phyloP scores from a whole-genome alignment of 1,140 invertebrate genomes.

The Oedothorax gibbosus region DNA sequence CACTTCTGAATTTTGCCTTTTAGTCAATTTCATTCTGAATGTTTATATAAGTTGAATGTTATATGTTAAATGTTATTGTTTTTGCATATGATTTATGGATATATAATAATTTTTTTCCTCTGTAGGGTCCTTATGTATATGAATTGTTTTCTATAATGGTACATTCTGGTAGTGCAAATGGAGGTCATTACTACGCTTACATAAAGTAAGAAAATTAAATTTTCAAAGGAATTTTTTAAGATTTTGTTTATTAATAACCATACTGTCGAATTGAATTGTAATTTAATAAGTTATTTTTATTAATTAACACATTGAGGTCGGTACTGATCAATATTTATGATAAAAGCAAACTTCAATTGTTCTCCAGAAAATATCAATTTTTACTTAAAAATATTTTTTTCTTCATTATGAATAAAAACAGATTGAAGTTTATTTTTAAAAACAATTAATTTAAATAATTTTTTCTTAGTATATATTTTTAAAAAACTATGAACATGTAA shows the following conservation, averaged over 20 bases:
- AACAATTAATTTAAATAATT: background rate
- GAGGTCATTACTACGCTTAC: slow-evolving; percentile 94
- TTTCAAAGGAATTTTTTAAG: background rate
- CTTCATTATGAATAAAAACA: no score
- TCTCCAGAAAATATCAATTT: no score
- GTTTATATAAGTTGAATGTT: no score
- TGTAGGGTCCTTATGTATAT: slow-evolving; percentile 81
- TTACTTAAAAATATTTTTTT: no score
- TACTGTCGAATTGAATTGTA: background rate
- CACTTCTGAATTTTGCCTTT: no score
- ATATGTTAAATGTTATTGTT: no score
- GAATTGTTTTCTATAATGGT: slow-evolving; percentile 95
- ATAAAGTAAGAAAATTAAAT: slow-evolving; percentile 77
- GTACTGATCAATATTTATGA: no score
- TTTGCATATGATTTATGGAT: no score
- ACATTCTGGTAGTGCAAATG: slow-evolving; percentile 90
- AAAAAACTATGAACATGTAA: background rate
- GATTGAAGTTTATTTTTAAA: background rate
- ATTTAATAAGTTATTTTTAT: no score
- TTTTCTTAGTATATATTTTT: background rate
- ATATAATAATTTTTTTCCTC: slow-evolving; percentile 5
- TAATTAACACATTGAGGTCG: no score
- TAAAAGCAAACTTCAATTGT: no score
- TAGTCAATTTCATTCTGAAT: no score
- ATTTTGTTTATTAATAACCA: background rate